Percentiles rank a stretch among this genome's conserved stretches.
These are phyloP conservation scores for Cryptoprocta ferox DNA, from an alignment of 2,797 vertebrate species.

Conservation along the genomic window DNA sequence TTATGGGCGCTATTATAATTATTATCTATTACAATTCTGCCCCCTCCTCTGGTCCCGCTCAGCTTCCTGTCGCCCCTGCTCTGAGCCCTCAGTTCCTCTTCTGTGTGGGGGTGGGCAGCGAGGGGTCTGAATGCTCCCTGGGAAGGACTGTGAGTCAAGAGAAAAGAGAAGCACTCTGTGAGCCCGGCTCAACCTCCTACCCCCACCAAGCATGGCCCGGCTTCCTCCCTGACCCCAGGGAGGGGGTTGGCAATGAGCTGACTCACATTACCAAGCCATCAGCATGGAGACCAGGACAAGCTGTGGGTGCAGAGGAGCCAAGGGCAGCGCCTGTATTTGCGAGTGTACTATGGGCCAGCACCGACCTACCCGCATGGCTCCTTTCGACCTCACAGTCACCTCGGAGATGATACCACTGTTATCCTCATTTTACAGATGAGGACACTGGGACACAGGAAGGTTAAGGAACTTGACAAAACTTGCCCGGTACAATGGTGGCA, in stretches of 20 bases:
- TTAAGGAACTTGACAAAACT: not conserved
- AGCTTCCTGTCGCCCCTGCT: not conserved
- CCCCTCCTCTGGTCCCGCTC: not conserved
- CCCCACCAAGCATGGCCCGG: not conserved
- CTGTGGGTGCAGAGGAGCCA: no score
- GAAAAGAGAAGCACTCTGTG: conserved; percentile 43
- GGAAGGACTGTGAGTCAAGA: not conserved
- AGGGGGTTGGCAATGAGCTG: not conserved
- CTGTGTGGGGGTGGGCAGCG: not conserved
- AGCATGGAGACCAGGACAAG: not conserved
- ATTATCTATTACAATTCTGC: rapidly evolving
- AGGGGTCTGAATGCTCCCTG: not conserved
- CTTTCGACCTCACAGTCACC: not conserved
- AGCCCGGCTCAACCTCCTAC: not conserved
- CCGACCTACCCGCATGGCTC: not conserved
- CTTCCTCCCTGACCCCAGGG: not conserved
- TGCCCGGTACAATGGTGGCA: not conserved
- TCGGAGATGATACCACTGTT: not conserved
- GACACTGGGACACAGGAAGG: not conserved
- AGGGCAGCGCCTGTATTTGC: not conserved
- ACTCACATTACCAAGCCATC: not conserved
- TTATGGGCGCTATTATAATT: not conserved
- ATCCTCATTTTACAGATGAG: not conserved
- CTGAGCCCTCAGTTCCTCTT: not conserved
- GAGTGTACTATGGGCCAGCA: not conserved